Conservation (phyloP, 2,888 invertebrate species). For the Nemotelus pantherinus region DNA sequence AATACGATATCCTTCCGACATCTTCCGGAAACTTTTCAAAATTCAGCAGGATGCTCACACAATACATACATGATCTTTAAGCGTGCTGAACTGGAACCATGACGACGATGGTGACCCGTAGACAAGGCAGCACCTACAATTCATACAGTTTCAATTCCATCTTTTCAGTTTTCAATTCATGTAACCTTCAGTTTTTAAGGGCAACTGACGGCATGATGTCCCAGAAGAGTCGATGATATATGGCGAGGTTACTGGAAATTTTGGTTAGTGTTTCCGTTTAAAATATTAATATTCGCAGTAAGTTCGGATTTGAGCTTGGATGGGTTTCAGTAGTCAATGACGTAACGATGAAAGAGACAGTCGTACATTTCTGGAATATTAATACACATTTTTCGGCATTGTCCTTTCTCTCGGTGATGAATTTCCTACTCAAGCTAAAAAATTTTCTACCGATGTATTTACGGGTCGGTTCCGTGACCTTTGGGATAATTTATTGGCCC, state of each 20-base stretch:
- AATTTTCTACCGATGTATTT: neutral
- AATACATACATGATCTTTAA: neutral
- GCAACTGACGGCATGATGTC: constrained; percentile 11
- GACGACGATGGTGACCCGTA: neutral
- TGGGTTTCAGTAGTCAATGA: constrained; percentile 7
- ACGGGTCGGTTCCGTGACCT: constrained; percentile 4
- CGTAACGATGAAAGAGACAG: neutral
- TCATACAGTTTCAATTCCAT: neutral
- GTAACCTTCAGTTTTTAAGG: constrained; percentile 25
- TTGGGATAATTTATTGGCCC: constrained; percentile 47
- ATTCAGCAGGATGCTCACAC: constrained; percentile 10
- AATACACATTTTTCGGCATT: constrained; percentile 21
- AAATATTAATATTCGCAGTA: neutral
- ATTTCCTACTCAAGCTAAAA: constrained; percentile 39
- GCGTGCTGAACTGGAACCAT: neutral
- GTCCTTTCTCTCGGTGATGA: constrained; percentile 41
- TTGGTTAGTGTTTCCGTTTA: neutral
- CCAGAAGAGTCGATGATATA: constrained; percentile 4
- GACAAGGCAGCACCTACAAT: neutral
- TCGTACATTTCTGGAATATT: constrained; percentile 40
- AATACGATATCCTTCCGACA: constrained; percentile 49
- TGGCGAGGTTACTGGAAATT: neutral
- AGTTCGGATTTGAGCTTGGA: constrained; percentile 17
- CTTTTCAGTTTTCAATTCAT: constrained; percentile 32
- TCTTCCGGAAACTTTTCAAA: constrained; percentile 35